These are phyloP conservation scores for Oscheius sp. DNA, from an alignment of 2,888 invertebrate genomes.

Conservation along the genomic window DNA sequence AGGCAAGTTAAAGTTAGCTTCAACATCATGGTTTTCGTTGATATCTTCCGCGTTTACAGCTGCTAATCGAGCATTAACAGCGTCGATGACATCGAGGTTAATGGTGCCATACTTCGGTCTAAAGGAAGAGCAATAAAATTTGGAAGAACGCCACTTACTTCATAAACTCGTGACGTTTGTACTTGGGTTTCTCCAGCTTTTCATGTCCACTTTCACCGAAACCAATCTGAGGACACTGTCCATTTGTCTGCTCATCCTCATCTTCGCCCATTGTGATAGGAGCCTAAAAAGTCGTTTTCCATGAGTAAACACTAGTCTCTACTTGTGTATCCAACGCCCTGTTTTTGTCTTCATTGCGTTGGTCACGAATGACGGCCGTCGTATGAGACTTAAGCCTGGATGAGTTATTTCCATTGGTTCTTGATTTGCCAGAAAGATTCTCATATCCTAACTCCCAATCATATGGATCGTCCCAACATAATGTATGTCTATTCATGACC, in stretches of 20 bases:
- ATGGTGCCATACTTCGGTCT: constrained; percentile 70
- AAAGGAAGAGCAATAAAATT: no score
- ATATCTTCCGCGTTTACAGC: constrained; percentile 56
- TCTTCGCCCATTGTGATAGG: constrained; percentile 70
- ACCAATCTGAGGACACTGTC: constrained; percentile 45
- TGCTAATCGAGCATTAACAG: constrained; percentile 68
- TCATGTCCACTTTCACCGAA: constrained; percentile 47
- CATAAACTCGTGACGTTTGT: constrained; percentile 70
- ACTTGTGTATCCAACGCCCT: constrained; percentile 31
- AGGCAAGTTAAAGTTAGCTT: constrained; percentile 58
- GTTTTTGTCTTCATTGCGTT: constrained; percentile 47
- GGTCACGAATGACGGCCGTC: constrained; percentile 64
- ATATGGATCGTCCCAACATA: constrained; percentile 69
- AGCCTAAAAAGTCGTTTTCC: constrained; percentile 65
- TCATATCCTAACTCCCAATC: constrained; percentile 71
- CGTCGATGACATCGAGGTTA: constrained; percentile 69
- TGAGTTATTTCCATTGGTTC: constrained; percentile 53
- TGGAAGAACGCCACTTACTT: constrained; percentile 58
- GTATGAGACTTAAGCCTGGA: constrained; percentile 67
- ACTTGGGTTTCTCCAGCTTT: constrained; percentile 67
- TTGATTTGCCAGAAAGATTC: constrained; percentile 54
- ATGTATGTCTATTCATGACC: constrained; percentile 44
- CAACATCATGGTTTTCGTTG: constrained; percentile 48
- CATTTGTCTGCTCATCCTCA: constrained; percentile 69
- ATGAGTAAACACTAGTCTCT: constrained; percentile 18